Percentiles rank a stretch among this genome's conserved stretches.
phyloP scores from a whole-genome alignment of 1,140 invertebrate species.

The Brachionus asplanchnoidis region DNA sequence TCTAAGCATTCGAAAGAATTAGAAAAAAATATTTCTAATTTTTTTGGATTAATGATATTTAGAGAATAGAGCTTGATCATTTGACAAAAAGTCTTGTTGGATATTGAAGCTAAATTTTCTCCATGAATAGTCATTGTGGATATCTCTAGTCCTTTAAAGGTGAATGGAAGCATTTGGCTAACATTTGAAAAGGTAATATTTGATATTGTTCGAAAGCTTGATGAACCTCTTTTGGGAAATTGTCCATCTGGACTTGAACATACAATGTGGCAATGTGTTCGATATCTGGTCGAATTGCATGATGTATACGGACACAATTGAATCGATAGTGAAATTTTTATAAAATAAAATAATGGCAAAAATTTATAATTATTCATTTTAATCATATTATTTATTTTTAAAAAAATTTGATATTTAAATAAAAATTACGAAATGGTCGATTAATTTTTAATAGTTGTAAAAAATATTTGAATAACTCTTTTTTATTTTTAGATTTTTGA shows the following conservation, averaged over 20 bases:
- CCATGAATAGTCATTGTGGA: neutral
- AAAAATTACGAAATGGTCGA: neutral
- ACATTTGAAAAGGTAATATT: neutral
- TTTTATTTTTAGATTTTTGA: neutral
- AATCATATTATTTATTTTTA: neutral
- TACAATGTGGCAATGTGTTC: neutral
- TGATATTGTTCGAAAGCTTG: neutral
- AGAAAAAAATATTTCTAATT: neutral
- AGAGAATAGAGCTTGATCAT: neutral
- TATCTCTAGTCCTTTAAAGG: neutral
- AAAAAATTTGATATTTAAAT: neutral
- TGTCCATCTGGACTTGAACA: neutral
- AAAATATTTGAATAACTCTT: neutral
- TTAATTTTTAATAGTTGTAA: neutral
- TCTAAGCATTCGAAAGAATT: neutral
- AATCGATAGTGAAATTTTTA: neutral
- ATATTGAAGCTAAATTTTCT: neutral
- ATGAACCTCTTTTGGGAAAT: neutral
- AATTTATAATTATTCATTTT: neutral
- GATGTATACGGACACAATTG: neutral
- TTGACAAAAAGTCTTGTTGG: neutral
- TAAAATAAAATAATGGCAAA: neutral
- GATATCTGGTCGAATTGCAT: neutral
- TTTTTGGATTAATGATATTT: neutral
- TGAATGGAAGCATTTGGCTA: neutral